A percentile compares a stretch with the other conserved stretches of the same genome.
These are phyloP conservation scores for Caenorhabditis angaria DNA, from an alignment of 2,888 invertebrate species.

Conservation along the genomic window DNA sequence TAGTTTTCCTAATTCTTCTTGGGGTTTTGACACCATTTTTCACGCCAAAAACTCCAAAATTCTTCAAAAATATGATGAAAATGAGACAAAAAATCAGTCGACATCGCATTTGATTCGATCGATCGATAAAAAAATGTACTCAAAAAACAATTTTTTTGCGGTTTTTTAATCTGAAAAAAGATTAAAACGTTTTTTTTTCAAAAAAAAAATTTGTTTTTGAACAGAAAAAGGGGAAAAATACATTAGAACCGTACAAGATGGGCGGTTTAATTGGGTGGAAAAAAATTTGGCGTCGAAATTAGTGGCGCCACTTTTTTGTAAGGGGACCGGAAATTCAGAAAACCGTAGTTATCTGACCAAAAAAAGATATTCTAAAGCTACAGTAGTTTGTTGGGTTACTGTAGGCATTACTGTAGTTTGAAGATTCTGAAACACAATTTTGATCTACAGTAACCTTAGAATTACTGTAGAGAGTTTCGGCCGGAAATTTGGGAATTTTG, in stretches of 20 bases:
- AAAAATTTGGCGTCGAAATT: too few relatives aligned
- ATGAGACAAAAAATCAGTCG: slow-evolving; percentile 21
- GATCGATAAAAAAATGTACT: slow-evolving; percentile 2
- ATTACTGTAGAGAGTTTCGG: too few relatives aligned
- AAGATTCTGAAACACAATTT: too few relatives aligned
- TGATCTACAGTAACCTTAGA: too few relatives aligned
- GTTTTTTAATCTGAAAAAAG: too few relatives aligned
- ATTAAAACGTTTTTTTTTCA: not conserved
- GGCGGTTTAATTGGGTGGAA: not conserved
- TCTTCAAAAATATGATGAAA: slow-evolving; percentile 17
- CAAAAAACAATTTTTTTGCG: too few relatives aligned
- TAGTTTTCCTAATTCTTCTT: slow-evolving; percentile 7
- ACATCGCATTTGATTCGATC: slow-evolving; percentile 19
- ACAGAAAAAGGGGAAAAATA: not conserved
- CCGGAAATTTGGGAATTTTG: not conserved
- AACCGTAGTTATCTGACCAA: too few relatives aligned
- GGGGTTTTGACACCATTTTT: not conserved
- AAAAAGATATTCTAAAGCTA: too few relatives aligned
- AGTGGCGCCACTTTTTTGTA: too few relatives aligned
- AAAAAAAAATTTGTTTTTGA: not conserved
- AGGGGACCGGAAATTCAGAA: too few relatives aligned
- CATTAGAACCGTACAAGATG: not conserved
- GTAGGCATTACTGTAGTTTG: too few relatives aligned
- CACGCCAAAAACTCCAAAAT: not conserved
- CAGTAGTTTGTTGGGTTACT: too few relatives aligned